These are phyloP conservation scores for Tridacna gigas DNA, from an alignment of 2,888 invertebrate species.

Conservation along the genomic window DNA sequence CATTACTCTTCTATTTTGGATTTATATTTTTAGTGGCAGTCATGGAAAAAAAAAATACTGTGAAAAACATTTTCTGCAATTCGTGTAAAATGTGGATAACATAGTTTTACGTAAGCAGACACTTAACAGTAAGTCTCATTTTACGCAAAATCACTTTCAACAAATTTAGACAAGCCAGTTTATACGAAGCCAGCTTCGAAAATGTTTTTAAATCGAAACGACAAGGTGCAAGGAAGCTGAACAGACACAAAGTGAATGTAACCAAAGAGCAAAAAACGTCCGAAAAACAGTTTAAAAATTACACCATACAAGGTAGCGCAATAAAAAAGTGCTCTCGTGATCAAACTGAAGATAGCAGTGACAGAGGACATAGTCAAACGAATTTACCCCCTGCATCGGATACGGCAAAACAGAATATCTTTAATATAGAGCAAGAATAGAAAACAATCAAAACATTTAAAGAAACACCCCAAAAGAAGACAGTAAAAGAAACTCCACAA, in stretches of 20 bases:
- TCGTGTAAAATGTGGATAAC: conserved; percentile 50
- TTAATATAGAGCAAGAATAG: no score
- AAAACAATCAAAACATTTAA: no score
- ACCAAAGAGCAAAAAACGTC: background rate
- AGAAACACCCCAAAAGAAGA: no score
- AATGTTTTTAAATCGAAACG: background rate
- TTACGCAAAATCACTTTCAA: conserved; percentile 25
- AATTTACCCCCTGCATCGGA: conserved; percentile 2
- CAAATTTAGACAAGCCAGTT: background rate
- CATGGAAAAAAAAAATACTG: conserved; percentile 16
- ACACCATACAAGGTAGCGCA: conserved; percentile 17
- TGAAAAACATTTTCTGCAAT: conserved; percentile 45
- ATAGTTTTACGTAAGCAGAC: conserved; percentile 41
- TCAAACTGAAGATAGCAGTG: conserved; percentile 16
- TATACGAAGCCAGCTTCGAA: background rate
- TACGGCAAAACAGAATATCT: no score
- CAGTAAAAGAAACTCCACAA: conserved; percentile 22
- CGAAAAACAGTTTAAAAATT: background rate
- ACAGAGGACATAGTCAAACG: conserved; percentile 1
- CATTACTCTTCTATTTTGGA: background rate
- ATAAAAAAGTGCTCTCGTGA: conserved; percentile 22
- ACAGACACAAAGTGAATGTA: background rate
- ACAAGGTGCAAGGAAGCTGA: background rate
- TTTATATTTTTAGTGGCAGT: background rate
- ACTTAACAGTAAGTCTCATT: conserved; percentile 40